Evolutionary conservation across 2,888 invertebrate genomes (phyloP).

Genomic region (Hydroisotoma schaefferi): DNA sequence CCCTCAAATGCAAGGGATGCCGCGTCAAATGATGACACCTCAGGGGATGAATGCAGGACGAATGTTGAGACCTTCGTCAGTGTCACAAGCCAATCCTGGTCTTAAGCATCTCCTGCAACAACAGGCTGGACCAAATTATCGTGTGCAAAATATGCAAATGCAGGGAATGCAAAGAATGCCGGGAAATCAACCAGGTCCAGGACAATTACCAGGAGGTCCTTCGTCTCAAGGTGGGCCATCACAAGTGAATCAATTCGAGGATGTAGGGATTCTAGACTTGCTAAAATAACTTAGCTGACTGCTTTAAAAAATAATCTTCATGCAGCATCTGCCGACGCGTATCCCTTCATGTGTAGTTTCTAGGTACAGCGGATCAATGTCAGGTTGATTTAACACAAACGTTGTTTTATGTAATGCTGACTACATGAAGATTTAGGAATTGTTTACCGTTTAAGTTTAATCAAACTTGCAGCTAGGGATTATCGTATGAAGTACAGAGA

Average conservation of each 20-base stretch:
- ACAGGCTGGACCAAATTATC: constrained; percentile 48
- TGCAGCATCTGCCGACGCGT: too few species aligned
- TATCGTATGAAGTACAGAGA: neutral
- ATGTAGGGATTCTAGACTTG: constrained; percentile 56
- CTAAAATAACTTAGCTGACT: too few species aligned
- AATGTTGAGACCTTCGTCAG: constrained; percentile 64
- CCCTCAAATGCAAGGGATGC: constrained; percentile 55
- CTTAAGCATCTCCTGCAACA: constrained; percentile 75
- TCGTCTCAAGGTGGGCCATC: constrained; percentile 47
- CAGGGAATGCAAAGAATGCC: constrained; percentile 19
- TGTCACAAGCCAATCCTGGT: constrained; percentile 72
- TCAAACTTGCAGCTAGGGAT: neutral
- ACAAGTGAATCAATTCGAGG: constrained; percentile 57
- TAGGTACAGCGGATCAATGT: too few species aligned
- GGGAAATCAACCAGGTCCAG: constrained; percentile 9
- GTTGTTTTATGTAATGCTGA: too few species aligned
- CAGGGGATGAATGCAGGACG: constrained; percentile 57
- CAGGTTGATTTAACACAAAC: too few species aligned
- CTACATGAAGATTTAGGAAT: too few species aligned
- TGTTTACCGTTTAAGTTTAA: neutral
- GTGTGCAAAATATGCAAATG: constrained; percentile 55
- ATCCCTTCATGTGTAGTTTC: too few species aligned
- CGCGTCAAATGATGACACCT: constrained; percentile 50
- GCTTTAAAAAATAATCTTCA: too few species aligned
- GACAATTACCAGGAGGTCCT: constrained; percentile 26